phyloP scores from a whole-genome alignment of 2,113 vertebrate genomes.

The Pleuronectes platessa region DNA sequence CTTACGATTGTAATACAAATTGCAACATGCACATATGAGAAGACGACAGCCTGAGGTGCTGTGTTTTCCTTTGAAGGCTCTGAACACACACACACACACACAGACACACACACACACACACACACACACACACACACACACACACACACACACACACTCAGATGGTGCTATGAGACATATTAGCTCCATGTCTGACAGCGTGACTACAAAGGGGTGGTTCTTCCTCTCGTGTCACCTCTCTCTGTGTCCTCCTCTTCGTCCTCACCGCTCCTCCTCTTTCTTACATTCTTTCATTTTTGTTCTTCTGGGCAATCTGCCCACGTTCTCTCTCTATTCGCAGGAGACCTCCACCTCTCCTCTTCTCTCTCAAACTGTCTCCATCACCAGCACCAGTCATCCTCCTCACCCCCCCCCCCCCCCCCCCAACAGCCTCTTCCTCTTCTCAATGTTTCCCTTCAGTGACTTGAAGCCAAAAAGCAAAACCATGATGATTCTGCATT shows the following conservation, averaged over 20 bases:
- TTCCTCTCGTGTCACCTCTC: background rate
- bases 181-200: constrained; percentile 21
- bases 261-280: background rate
- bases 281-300: background rate
- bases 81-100: constrained; percentile 13
- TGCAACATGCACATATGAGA: constrained; percentile 39
- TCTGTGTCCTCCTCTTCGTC: background rate
- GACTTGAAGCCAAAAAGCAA: constrained; percentile 34
- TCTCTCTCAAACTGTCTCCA: constrained; percentile 10
- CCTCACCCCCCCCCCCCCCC: too few species aligned
- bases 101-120: background rate
- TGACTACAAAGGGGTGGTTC: constrained; percentile 15
- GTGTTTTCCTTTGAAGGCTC: constrained; percentile 39
- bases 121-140: constrained; percentile 11
- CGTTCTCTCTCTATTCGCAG: background rate
- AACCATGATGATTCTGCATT: constrained; percentile 19
- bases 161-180: constrained; percentile 12
- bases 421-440: background rate
- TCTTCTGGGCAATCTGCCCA: background rate
- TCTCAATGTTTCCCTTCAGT: constrained; percentile 8
- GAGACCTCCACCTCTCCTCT: background rate
- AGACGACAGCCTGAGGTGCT: constrained; percentile 38
- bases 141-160: background rate
- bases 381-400: background rate
- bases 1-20: constrained; percentile 20